Evolutionary conservation across 2,888 invertebrate genomes (phyloP), one percentile per base, ranked within the genome.

Genomic region (Aphidoletes aphidimyza): DNA sequence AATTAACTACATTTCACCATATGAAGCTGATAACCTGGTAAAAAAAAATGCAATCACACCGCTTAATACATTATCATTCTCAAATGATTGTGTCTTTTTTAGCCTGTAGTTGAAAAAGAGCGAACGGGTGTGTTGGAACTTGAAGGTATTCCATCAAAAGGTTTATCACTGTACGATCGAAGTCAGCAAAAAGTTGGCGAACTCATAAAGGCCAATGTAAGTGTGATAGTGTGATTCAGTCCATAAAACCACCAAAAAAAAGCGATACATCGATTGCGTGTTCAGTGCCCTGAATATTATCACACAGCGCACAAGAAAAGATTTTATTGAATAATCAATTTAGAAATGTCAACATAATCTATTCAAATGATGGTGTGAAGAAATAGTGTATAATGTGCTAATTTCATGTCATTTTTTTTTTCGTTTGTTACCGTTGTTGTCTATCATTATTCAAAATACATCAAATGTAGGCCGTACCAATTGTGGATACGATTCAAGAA

Each of bases 401-500:
- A 69, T 34, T 69, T n/a, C n/a, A n/a, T n/a, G n/a, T n/a, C n/a
- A n/a, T n/a, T n/a, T 69, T 69, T 1, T 78, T 36, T 30, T 30
- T 84, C n/a, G 45, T 34, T 85, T 19, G 45, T n/a, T n/a, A n/a
- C n/a, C n/a, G n/a, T n/a, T n/a, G n/a, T n/a, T n/a, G n/a, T n/a
- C n/a, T n/a, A n/a, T n/a, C n/a, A n/a, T n/a, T n/a, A n/a, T n/a
- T n/a, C n/a, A 34, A n/a, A 3, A 19, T 9, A 30, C 5, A 8
- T 26, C 8, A 59, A 81, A 81, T 85, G 14, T 88, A 93, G 92
- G 94, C 94, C 0, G 91, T 92, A 86, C 95, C 96, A 0, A 91
- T 96, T 85, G 92, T 96, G 36, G 96, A 96, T 87, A 92, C 92
- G n/a, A 94, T 95, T 86, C 91, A 90, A 78, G 95, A 95, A 88